A percentile compares a stretch with the other conserved stretches of the same genome.
These are phyloP conservation scores for Scolopax rusticola DNA, from an alignment of 2,797 vertebrate species.

Conservation along the genomic window DNA sequence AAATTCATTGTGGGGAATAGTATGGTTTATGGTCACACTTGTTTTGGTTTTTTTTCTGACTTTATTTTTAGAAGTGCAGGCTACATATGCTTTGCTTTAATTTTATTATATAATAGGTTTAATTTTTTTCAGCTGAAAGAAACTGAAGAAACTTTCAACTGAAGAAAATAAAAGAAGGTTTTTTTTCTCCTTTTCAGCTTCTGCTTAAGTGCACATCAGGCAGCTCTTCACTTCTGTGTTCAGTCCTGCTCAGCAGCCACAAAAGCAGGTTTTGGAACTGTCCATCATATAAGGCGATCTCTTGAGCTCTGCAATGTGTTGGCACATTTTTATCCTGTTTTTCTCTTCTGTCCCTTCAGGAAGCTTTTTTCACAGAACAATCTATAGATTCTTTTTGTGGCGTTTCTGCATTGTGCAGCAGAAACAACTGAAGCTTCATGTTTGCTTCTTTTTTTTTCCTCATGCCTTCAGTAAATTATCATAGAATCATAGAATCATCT, in stretches of 20 bases:
- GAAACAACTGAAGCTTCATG: neutral
- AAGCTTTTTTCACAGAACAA: neutral
- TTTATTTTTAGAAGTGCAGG: neutral
- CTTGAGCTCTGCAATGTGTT: neutral
- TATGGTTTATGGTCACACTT: neutral
- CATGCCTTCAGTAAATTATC: neutral
- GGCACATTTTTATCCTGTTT: neutral
- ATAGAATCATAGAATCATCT: too few relatives aligned
- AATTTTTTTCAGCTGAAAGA: neutral
- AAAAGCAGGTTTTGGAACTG: neutral
- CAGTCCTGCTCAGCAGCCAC: neutral
- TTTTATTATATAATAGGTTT: neutral
- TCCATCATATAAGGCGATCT: neutral
- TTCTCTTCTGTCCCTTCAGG: neutral
- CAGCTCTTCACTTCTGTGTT: neutral
- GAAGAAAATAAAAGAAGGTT: neutral
- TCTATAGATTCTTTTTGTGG: neutral
- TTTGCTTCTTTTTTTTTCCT: neutral
- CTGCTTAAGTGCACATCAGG: neutral
- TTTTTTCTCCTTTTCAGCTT: neutral
- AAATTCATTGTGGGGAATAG: accelerated
- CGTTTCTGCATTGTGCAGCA: neutral
- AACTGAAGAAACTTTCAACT: neutral
- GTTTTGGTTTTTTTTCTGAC: accelerated
- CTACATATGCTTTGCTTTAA: neutral